Base-by-base conservation (phyloP, 2,888 invertebrate species). In the Lasioglossum oenotherae region DNA sequence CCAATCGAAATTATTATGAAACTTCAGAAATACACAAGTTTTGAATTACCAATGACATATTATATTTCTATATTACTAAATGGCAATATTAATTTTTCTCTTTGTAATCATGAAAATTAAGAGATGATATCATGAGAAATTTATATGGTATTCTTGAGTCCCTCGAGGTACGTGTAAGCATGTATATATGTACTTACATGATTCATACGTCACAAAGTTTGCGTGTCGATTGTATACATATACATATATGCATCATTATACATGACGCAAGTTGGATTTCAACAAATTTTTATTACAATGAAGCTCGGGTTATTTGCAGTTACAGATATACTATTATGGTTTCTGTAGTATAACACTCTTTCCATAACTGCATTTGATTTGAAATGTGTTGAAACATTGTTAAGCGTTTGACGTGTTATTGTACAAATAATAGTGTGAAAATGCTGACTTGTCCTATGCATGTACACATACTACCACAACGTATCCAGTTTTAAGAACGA, bases 121-220 rank as follows among this genome's bases (percentile, higher is more conserved):
- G 64, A 31, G 31, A 64, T 60, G 27, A 60, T 60, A 60, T 60
- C 60, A 35, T 10, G 35, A 67, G 3, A 1, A 35, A 67, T 64
- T 31, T 2, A 31, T 2, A 31, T 19, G 35, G 23, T 38, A 67
- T 38, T 67, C n/a, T 41, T 1, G 41, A n/a, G 41, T 41, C n/a
- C n/a, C n/a, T 41, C n/a, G 41, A 41, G n/a, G 14, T n/a, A 12
- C 41, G 19, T 64, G 31, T 16, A 16, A 12, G 16, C 12, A 23
- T n/a, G 14, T 5, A 38, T n/a, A 4, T 12, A 35, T 64, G n/a
- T 41, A 46, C 46, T 46, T 46, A n/a, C 14, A n/a, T 41, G 69
- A 71, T 71, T 71, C 71, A 41, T 71, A 41, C n/a, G 71, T 71
- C n/a, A 71, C 41, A n/a, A n/a, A 23, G n/a, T n/a, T 1, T 71